phyloP scores from a whole-genome alignment of 2,888 invertebrate genomes.

The Dendrolimus houi region DNA sequence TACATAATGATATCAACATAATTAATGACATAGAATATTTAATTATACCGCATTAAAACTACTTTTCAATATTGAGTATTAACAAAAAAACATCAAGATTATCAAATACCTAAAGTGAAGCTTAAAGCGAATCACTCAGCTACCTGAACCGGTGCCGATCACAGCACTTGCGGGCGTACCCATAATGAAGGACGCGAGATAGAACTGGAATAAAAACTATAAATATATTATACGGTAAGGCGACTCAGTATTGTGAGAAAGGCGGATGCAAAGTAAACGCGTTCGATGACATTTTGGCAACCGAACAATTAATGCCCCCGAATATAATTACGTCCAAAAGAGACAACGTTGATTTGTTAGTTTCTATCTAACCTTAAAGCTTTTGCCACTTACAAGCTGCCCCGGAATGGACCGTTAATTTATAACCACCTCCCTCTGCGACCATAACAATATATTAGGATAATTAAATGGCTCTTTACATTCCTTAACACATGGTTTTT shows the following conservation, averaged over 20 bases:
- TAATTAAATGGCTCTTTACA: constrained; percentile 76
- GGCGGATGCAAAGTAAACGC: constrained; percentile 9
- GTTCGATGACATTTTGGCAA: neutral
- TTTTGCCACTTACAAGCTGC: constrained; percentile 8
- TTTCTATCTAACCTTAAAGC: neutral
- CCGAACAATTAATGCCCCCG: neutral
- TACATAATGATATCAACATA: too few relatives aligned
- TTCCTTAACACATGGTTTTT: constrained; percentile 75
- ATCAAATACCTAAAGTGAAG: constrained; percentile 71
- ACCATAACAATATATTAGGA: constrained; percentile 75
- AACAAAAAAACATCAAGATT: constrained; percentile 60
- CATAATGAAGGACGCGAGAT: constrained; percentile 65
- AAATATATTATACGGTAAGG: neutral
- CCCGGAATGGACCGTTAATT: constrained; percentile 51
- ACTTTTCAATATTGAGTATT: constrained; percentile 54
- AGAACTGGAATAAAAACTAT: constrained; percentile 53
- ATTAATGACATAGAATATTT: constrained; percentile 1
- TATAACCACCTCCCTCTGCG: constrained; percentile 66
- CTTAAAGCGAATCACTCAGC: constrained; percentile 55
- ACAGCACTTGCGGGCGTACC: constrained; percentile 50
- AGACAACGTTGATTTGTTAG: neutral
- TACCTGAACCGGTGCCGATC: constrained; percentile 65
- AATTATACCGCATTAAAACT: constrained; percentile 64
- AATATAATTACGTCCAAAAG: neutral
- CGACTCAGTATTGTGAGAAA: too few relatives aligned